Conservation (phyloP, 2,113 vertebrate species). For the Psammodynastes pulverulentus region DNA sequence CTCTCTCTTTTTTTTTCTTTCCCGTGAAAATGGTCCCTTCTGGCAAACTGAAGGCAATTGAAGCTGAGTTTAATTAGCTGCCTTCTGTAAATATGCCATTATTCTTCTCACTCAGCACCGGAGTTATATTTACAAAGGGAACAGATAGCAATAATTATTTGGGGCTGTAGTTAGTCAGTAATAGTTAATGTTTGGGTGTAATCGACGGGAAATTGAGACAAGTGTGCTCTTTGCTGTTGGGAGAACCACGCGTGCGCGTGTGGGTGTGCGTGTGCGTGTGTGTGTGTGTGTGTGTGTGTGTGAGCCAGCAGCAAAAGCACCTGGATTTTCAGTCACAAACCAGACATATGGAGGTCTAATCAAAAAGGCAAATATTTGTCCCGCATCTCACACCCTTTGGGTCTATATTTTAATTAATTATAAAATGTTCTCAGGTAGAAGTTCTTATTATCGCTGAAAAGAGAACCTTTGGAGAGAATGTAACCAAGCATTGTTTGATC, state of each 20-base stretch:
- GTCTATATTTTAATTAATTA: slow-evolving; percentile 22
- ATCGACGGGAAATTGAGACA: slow-evolving; percentile 72
- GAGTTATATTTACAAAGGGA: slow-evolving; percentile 76
- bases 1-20: slow-evolving; percentile 52
- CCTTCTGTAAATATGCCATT: slow-evolving; percentile 76
- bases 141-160: slow-evolving; percentile 76
- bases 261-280: not conserved
- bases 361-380: slow-evolving; percentile 20
- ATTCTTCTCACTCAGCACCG: slow-evolving; percentile 67
- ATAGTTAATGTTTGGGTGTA: slow-evolving; percentile 76
- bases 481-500: not conserved
- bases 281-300: not conserved
- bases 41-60: slow-evolving; percentile 77
- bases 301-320: slow-evolving; percentile 29
- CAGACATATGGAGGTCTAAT: slow-evolving; percentile 22
- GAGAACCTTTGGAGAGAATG: not conserved
- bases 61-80: slow-evolving; percentile 76
- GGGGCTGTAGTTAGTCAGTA: slow-evolving; percentile 71
- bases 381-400: not conserved
- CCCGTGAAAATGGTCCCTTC: slow-evolving; percentile 76
- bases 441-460: not conserved
- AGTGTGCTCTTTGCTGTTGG: slow-evolving; percentile 45
- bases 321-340: slow-evolving; percentile 16
- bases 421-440: slow-evolving; percentile 15
- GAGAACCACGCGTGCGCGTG: not conserved